A percentile compares a stretch with the other conserved stretches of the same genome.
Evolutionary conservation across 2,888 invertebrate species (phyloP).

Genomic region (Busseola fusca): DNA sequence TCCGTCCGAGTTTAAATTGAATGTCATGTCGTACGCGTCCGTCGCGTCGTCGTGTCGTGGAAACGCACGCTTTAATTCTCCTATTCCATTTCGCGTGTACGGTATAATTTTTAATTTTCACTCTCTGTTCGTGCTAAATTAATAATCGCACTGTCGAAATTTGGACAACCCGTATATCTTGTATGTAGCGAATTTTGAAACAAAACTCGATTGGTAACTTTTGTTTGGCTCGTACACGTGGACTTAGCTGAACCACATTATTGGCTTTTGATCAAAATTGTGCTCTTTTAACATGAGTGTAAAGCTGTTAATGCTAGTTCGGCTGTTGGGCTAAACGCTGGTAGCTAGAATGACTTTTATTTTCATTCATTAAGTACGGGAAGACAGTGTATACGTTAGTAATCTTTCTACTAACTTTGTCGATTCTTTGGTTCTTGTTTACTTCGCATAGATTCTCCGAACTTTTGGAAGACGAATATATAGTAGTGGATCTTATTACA

Average conservation of each 20-base stretch:
- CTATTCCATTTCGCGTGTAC: slow-evolving; percentile 71
- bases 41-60: slow-evolving; percentile 67
- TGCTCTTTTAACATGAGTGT: slow-evolving; percentile 33
- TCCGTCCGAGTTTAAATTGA: slow-evolving; percentile 87
- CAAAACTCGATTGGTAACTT: slow-evolving; percentile 60
- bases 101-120: slow-evolving; percentile 71
- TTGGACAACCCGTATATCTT: slow-evolving; percentile 54
- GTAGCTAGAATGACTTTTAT: slow-evolving; percentile 60
- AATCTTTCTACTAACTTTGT: slow-evolving; percentile 57
- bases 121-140: slow-evolving; percentile 63
- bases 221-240: slow-evolving; percentile 50
- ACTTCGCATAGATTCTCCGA: slow-evolving; percentile 28
- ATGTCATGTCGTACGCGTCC: slow-evolving; percentile 83
- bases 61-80: slow-evolving; percentile 72
- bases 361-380: slow-evolving; percentile 58
- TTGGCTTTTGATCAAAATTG: slow-evolving; percentile 47
- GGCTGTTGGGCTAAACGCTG: slow-evolving; percentile 36
- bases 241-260: slow-evolving; percentile 45
- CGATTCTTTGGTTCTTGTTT: slow-evolving; percentile 44
- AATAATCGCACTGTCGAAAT: slow-evolving; percentile 63
- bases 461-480: slow-evolving; percentile 23
- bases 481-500: neutral
- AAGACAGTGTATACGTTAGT: slow-evolving; percentile 56
- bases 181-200: slow-evolving; percentile 57
- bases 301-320: slow-evolving; percentile 41